phyloP scores from a whole-genome alignment of 2,888 invertebrate species.

The Parnassius mnemosyne region DNA sequence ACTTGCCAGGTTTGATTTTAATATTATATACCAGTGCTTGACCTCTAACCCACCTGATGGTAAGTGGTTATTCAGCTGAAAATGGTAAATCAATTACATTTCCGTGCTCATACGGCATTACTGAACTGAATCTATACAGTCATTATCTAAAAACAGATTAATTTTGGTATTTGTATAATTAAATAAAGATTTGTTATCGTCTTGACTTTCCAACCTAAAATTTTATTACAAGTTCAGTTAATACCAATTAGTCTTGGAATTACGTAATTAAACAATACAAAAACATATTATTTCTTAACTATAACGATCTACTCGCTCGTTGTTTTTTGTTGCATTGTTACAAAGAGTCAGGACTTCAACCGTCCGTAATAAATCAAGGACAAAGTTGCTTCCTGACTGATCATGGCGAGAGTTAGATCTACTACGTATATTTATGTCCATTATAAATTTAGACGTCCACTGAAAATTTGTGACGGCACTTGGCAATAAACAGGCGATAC shows the following conservation, averaged over 20 bases:
- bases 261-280: neutral
- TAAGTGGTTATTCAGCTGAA: too few relatives aligned
- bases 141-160: too few relatives aligned
- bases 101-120: too few relatives aligned
- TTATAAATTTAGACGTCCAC: conserved; percentile 26
- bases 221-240: neutral
- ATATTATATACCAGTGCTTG: too few relatives aligned
- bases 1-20: too few relatives aligned
- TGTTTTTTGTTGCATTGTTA: conserved; percentile 3
- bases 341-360: conserved; percentile 2
- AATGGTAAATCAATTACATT: too few relatives aligned
- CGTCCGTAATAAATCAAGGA: conserved; percentile 26
- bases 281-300: neutral
- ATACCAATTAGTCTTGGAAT: neutral
- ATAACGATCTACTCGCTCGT: neutral
- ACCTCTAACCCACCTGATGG: too few relatives aligned
- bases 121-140: too few relatives aligned
- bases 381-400: conserved; percentile 18
- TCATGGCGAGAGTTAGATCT: conserved; percentile 10
- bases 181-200: too few relatives aligned
- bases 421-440: conserved; percentile 20
- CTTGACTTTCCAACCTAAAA: neutral
- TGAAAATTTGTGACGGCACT: conserved; percentile 22
- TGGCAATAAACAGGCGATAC: conserved; percentile 13
- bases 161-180: too few relatives aligned